Evolutionary conservation across 23 tunicate genomes (phyloP).

Genomic region (Trididemnum clinides): DNA sequence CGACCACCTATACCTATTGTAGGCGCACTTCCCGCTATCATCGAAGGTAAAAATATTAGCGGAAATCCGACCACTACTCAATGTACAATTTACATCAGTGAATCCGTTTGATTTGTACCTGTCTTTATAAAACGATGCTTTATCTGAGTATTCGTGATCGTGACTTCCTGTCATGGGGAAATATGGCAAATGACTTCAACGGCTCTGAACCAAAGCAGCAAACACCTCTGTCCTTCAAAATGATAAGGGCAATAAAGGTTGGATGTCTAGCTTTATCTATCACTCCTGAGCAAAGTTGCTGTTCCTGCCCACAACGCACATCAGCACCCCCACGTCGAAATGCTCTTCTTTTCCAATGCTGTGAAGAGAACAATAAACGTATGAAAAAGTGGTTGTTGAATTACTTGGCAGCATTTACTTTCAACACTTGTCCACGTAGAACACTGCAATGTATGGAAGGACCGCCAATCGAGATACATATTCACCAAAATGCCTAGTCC

Average conservation of each 20-base stretch:
- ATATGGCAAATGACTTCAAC: not conserved
- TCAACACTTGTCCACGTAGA: not conserved
- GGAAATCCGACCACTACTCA: not conserved
- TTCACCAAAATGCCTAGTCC: constrained; percentile 12
- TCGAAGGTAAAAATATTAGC: not conserved
- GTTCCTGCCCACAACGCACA: too few relatives aligned
- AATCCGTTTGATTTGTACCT: not conserved
- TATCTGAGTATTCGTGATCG: not conserved
- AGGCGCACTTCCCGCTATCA: not conserved
- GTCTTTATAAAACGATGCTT: not conserved
- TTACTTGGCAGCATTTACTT: not conserved
- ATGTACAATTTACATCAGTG: not conserved
- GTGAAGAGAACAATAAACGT: not conserved
- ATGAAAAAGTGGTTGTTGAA: not conserved
- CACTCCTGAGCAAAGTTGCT: too few relatives aligned
- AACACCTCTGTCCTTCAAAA: too few relatives aligned
- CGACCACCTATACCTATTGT: not conserved
- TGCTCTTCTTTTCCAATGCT: not conserved
- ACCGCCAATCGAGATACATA: constrained; percentile 29
- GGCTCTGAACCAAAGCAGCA: too few relatives aligned
- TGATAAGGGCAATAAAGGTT: too few relatives aligned
- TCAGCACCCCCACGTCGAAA: not conserved
- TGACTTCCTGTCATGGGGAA: not conserved
- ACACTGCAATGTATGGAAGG: too few relatives aligned
- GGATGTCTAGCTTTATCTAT: too few relatives aligned